phyloP scores from a whole-genome alignment of 2,113 vertebrate species.

The Engystomops pustulosus region DNA sequence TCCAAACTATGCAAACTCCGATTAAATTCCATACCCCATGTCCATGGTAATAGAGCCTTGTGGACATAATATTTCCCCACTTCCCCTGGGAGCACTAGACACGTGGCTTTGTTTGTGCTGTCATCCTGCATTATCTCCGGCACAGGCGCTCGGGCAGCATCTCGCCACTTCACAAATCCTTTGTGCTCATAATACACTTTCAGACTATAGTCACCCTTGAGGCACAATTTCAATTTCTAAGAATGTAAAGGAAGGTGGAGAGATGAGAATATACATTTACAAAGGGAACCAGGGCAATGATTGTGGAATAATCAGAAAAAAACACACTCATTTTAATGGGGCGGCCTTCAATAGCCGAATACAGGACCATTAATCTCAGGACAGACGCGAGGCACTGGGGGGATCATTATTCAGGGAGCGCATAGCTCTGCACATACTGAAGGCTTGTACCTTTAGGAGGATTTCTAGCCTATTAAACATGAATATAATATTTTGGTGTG shows the following conservation, averaged over 20 bases:
- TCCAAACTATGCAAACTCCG: too few relatives aligned
- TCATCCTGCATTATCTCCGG: conserved; percentile 11
- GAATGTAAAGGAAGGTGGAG: not conserved
- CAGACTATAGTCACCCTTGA: conserved; percentile 17
- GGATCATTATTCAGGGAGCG: not conserved
- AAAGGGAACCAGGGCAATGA: not conserved
- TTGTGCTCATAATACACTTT: not conserved
- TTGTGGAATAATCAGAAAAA: not conserved
- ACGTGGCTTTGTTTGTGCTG: conserved; percentile 13
- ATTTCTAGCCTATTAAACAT: not conserved
- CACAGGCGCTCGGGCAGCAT: not conserved
- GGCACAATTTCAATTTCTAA: conserved; percentile 38
- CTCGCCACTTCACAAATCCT: conserved; percentile 11
- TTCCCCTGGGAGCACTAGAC: not conserved
- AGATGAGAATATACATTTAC: not conserved
- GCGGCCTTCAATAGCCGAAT: not conserved
- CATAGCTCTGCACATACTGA: not conserved
- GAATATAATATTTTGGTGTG: not conserved
- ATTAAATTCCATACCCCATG: not conserved
- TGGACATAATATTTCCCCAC: not conserved
- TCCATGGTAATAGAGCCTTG: not conserved
- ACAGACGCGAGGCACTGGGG: not conserved
- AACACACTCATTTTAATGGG: not conserved
- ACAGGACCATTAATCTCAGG: not conserved
- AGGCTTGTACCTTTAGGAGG: not conserved